Evolutionary conservation across 2,888 invertebrate genomes (phyloP).

Genomic region (Drymonia ruficornis): DNA sequence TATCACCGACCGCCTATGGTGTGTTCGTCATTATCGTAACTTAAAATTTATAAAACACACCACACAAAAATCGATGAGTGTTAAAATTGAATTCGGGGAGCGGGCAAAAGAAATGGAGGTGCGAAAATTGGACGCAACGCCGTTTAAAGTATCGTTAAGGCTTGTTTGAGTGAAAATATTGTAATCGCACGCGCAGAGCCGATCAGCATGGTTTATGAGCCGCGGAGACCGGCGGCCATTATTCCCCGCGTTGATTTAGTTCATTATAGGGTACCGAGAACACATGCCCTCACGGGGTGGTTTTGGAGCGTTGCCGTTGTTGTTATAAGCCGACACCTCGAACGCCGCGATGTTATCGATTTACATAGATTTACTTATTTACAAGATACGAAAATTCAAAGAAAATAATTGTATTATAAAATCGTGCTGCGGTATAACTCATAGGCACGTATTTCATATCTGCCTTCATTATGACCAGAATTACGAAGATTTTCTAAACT

Average conservation of each 20-base stretch:
- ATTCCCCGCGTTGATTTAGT: conserved; percentile 52
- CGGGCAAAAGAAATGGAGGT: conserved; percentile 75
- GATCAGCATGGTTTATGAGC: conserved; percentile 69
- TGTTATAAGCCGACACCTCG: background rate
- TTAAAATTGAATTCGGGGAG: conserved; percentile 82
- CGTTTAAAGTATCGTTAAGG: conserved; percentile 82
- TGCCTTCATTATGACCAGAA: background rate
- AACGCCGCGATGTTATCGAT: conserved; percentile 28
- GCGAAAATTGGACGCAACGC: conserved; percentile 75
- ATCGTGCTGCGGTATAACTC: background rate
- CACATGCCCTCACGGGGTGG: conserved; percentile 37
- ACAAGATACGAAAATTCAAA: background rate
- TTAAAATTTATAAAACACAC: conserved; percentile 61
- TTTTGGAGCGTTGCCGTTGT: conserved; percentile 35
- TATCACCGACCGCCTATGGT: conserved; percentile 66
- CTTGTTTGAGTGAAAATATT: conserved; percentile 75
- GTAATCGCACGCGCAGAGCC: conserved; percentile 59
- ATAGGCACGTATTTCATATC: background rate
- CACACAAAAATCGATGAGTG: conserved; percentile 76
- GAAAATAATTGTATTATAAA: background rate
- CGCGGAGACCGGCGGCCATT: conserved; percentile 62
- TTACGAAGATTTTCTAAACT: conserved; percentile 2
- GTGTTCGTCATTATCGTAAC: conserved; percentile 72
- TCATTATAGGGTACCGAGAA: conserved; percentile 59
- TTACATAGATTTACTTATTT: conserved; percentile 13